Percentiles rank a stretch among this genome's conserved stretches.
Conservation (phyloP, 2,888 invertebrate species). For the Orthonevra nobilis region DNA sequence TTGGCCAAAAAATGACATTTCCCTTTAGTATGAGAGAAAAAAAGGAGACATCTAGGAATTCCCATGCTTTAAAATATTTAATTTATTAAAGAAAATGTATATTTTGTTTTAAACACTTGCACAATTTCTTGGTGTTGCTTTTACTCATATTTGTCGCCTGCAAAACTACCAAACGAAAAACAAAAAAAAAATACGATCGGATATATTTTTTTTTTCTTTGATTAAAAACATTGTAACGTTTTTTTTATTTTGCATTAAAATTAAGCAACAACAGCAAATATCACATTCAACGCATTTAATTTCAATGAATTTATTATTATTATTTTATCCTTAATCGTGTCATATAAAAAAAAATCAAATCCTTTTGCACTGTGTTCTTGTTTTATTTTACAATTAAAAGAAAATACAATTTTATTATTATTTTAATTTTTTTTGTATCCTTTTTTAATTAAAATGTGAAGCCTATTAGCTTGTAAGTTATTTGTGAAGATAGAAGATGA, state of each 20-base stretch:
- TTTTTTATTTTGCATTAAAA: no score
- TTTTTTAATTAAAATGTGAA: conserved; percentile 17
- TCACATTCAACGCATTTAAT: conserved; percentile 66
- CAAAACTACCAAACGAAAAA: conserved; percentile 3
- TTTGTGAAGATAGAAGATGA: conserved; percentile 38
- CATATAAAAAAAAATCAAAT: no score
- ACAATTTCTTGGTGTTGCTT: no score
- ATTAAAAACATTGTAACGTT: no score
- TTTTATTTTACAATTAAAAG: no score
- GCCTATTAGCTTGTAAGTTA: conserved; percentile 56
- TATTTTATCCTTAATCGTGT: conserved; percentile 23
- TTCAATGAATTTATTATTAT: conserved; percentile 39
- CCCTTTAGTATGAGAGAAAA: conserved; percentile 22
- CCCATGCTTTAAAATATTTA: conserved; percentile 71
- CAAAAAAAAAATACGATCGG: conserved; percentile 40
- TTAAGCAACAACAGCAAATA: conserved; percentile 53
- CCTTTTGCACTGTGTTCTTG: conserved; percentile 67
- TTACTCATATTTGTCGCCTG: conserved; percentile 24
- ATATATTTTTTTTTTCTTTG: conserved; percentile 40
- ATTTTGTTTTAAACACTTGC: no score
- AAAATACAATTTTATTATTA: conserved; percentile 2
- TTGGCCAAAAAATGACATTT: conserved; percentile 40
- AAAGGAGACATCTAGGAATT: conserved; percentile 34
- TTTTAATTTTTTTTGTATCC: neutral
- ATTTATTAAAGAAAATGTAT: conserved; percentile 72